Base-by-base conservation (phyloP, 1,140 invertebrate species). In the Hyles vespertilio region DNA sequence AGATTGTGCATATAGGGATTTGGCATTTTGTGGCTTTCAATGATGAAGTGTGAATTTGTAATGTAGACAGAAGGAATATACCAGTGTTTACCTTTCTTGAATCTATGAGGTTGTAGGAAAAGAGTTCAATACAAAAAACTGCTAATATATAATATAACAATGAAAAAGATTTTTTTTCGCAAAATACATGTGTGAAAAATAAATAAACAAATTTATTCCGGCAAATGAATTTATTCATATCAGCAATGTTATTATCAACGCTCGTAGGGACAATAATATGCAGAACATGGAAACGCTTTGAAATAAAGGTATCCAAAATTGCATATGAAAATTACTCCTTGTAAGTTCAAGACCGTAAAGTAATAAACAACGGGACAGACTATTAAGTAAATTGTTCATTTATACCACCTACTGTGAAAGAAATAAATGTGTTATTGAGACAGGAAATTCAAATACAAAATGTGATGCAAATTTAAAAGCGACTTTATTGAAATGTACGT, bases 351-450 rank as follows among this genome's bases (percentile, higher is more conserved):
- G 52, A 51, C 40, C 59, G 63, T 65, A 63, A 66, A 60, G 61
- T 60, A 66, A 69, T 69, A 65, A 69, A 57, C 51, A 65, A 44
- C 33, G 59, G 45, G 49, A 59, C 53, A 45, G 56, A 62, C 58
- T 65, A 62, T 68, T 67, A 65, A 63, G 53, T 52, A 72, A 72
- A 72, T 70, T 70, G 56, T 62, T 58, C 54, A 63, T 61, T 67
- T 65, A 58, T 66, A 44, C 47, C 47, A 46, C 53, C 61, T 62
- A 64, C 67, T 61, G 58, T 49, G 32, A 40, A 40, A 8, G 36
- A 40, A 5, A 5, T 40, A 8, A 40, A 40, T 1, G 8, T 40
- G 8, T 40, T 40, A 40, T 40, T 5, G 36, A 40, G 36, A 40
- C 36, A 40, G 4, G 8, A 40, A 40, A 5, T 40, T 40, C 2